Evolutionary conservation across 1,140 invertebrate genomes (phyloP).

Genomic region (Papilio glaucus): DNA sequence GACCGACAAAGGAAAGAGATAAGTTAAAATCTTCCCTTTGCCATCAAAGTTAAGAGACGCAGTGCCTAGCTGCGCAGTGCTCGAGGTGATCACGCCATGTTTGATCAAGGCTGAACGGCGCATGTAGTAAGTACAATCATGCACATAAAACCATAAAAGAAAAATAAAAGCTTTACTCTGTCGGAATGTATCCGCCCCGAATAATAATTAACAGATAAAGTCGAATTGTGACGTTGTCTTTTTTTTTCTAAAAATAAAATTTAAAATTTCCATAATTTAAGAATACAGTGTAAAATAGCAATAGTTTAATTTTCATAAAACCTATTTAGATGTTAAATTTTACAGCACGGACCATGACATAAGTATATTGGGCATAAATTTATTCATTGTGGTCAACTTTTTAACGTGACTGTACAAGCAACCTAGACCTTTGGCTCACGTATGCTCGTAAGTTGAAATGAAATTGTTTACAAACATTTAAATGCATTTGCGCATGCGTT

Average conservation of each 20-base stretch:
- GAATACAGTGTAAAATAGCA: too few relatives aligned
- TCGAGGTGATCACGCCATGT: neutral
- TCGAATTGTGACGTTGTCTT: too few relatives aligned
- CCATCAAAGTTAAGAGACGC: neutral
- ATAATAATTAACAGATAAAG: too few relatives aligned
- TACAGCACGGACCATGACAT: too few relatives aligned
- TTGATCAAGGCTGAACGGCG: neutral
- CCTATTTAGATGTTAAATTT: too few relatives aligned
- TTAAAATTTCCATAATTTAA: too few relatives aligned
- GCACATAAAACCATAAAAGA: neutral
- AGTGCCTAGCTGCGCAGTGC: neutral
- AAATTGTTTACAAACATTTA: slow-evolving; percentile 7
- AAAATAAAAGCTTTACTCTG: too few relatives aligned
- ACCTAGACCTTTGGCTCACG: neutral
- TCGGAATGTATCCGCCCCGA: neutral
- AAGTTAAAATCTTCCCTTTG: neutral
- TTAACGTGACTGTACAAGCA: neutral
- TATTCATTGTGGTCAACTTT: too few relatives aligned
- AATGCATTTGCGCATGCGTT: neutral
- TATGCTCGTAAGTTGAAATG: neutral
- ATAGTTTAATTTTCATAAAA: too few relatives aligned
- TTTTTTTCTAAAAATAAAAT: too few relatives aligned
- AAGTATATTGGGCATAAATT: too few relatives aligned
- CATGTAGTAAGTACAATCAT: slow-evolving; percentile 9
- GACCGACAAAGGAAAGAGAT: too few relatives aligned